Base-by-base conservation (phyloP, 1,140 invertebrate genomes). In the Campoletis sonorensis region DNA sequence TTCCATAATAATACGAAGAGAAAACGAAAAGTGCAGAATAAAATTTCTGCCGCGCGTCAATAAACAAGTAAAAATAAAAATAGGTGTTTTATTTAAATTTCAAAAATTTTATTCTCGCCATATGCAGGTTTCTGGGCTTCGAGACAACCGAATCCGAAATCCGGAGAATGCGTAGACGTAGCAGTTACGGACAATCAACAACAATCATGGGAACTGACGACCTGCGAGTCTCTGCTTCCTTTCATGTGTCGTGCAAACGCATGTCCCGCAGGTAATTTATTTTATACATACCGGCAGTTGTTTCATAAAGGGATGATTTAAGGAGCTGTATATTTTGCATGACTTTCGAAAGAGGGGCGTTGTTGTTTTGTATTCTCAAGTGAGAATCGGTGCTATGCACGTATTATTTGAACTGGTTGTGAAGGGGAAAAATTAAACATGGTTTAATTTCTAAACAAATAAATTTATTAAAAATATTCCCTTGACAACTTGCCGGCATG, bases 211-310 rank as follows among this genome's bases (percentile, higher is more conserved):
- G 95, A 97, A 90, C 92, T 98, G 75, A 97, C 96, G 79, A 98
- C 97, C 15, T 99, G 98, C 89, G 98, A 99, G 93, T 96, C 96
- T 23, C 93, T 99, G 27, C 92, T 98, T 81, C 98, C 98, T 33
- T 99, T 99, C 91, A 97, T 99, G 94, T 99, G 98, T 89, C 94
- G 97, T 86, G 93, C 97, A 15, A 94, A 94, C 80, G 98, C 98
- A n/a, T 99, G 98, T 92, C 97, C 98, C 61, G 93, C 95, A 91
- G 97, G 97, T 96, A 93, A 92, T 30, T 67, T 87, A 33, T 33
- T n/a, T 61, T 7, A 18, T 68, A 16, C 40, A 49, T 73, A 16
- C 33, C 64, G 45, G 26, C 15, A 37, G 49, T 61, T 51, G 18
- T 21, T 67, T 51, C 51, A 26, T 51, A 16, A 75, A 64, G 58